Percentiles rank a stretch among this genome's conserved stretches.
Conservation (phyloP, 37 sponge, comb jelly and placozoan genomes). For the Hexactinellida sp. region DNA sequence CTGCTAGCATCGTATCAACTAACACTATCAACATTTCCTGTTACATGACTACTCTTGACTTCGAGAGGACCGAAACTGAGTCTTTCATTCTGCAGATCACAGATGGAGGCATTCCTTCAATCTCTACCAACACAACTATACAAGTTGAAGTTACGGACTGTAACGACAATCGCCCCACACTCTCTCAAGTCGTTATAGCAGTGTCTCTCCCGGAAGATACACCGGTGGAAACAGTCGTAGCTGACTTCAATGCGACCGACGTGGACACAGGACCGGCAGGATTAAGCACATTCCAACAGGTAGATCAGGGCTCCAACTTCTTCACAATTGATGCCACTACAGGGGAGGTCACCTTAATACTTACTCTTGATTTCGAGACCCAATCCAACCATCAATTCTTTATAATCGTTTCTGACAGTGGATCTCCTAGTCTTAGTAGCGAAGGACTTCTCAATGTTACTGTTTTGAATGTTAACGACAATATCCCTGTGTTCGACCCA, state of each 20-base stretch:
- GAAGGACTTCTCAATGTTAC: neutral
- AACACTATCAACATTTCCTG: neutral
- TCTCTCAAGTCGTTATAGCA: neutral
- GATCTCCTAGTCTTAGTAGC: neutral
- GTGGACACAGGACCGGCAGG: neutral
- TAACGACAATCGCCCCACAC: neutral
- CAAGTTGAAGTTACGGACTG: neutral
- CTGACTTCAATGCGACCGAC: neutral
- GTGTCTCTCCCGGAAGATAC: neutral
- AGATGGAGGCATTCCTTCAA: neutral
- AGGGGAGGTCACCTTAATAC: neutral
- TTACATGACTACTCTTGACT: neutral
- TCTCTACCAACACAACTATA: neutral
- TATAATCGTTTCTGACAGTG: neutral
- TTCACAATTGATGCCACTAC: neutral
- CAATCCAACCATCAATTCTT: neutral
- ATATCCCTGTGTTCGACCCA: neutral
- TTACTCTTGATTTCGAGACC: neutral
- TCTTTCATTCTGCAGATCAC: neutral
- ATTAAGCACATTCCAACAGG: neutral
- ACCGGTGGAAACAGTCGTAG: neutral
- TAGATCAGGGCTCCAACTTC: neutral
- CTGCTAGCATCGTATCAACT: neutral
- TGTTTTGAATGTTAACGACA: slow-evolving; percentile 17
- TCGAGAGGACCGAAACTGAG: neutral